Evolutionary conservation across 2,888 invertebrate genomes (phyloP), one percentile per base, ranked within the genome.

Genomic region (Harpalus rubripes): DNA sequence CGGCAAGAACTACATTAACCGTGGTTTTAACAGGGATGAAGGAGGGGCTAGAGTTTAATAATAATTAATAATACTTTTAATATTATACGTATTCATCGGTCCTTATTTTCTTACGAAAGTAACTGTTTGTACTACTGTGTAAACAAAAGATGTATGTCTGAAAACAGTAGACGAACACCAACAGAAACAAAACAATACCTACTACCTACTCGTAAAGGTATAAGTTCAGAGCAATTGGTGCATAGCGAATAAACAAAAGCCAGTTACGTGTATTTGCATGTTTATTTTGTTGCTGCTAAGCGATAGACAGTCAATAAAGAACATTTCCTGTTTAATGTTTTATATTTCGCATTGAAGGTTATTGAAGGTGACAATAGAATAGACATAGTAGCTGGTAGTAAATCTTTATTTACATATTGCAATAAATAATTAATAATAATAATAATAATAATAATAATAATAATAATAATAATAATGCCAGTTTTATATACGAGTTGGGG

Each of bases 241-340:
- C 81, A 41, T 81, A 81, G 44, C 81, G 41, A 81, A 81, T 81
- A 63, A 81, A 81, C 81, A 81, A 81, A 41, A 22, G 44, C 61
- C 44, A n/a, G 32, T 78, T 32, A 15, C 58, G 65, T 58, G 22
- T 78, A 78, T 58, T 26, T 56, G 26, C 78, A 78, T 58, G 32
- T 58, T 39, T 44, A 39, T 81, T 63, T 65, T 81, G 80, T 41
- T 44, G 22, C 32, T 65, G 41, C 10, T 44, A 39, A 52, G 26
- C 63, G 26, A 22, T 22, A 22, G 7, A 68, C 15, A 39, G 15
- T 41, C 44, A 44, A 74, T 74, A 74, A 44, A 44, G 72, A 61
- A 81, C 63, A 32, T 65, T 81, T 81, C 81, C 81, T 81, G 81
- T 81, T 81, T 81, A 18, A 44, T 81, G 22, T 44, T 80, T 80